Evolutionary conservation across 2,888 invertebrate species (phyloP), one percentile per base, ranked within the genome.

Genomic region (Hesperia comma): DNA sequence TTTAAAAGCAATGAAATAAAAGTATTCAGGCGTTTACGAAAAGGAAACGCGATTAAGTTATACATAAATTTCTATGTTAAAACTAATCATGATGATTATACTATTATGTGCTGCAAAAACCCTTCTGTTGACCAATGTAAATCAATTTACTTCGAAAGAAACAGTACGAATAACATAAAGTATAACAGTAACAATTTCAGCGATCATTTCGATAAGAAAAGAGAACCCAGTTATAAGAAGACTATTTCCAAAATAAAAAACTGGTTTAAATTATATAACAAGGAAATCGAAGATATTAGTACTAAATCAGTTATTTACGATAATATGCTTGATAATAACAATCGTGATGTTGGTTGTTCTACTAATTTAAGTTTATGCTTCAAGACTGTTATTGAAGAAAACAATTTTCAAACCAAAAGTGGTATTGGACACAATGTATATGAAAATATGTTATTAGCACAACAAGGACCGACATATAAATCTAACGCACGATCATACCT

Each of bases 21-120:
- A 69, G 78, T 79, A 8, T 84, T 84, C 61, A 88, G 84, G 71
- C 43, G 86, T 1, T 60, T 90, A 6, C 75, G 76, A 60, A 84
- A 81, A 72, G 76, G 77, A n/a, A 76, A 79, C 1, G 74, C 80
- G 10, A 74, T 87, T 7, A 90, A 88, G 79, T 75, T 92, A 61
- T 92, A 90, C 63, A 77, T 87, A 17, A 82, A 88, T 71, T 73
- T 85, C 2, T 72, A 74, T n/a, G 76, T 77, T 37, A 68, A 71
- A 53, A 70, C 70, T 15, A 76, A 80, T 46, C 73, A 82, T 51
- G 70, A 72, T 12, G 78, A 85, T 69, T 81, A 84, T 56, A 79
- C 77, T 54, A 61, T 58, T 8, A 19, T 70, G 43, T 73, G 74
- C 37, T 67, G 67, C 37, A 37, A 5, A 8, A 61, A 55, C 10